These are phyloP conservation scores for Achlya flavicornis DNA, from an alignment of 2,888 invertebrate genomes.

Conservation along the genomic window DNA sequence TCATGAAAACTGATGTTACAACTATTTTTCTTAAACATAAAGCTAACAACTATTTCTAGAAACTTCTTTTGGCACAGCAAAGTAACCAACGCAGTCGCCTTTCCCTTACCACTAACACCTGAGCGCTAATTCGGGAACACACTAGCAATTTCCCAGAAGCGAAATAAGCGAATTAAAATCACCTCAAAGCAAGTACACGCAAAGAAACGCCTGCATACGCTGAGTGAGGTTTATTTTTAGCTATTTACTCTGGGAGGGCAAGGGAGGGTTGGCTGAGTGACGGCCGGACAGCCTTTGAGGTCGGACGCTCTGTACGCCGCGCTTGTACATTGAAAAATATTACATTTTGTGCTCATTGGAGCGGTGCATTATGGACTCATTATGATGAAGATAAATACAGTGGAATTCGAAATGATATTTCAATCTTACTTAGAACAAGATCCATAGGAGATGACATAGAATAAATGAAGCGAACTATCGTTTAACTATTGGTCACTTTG, in stretches of 20 bases:
- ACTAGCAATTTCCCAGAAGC: constrained; percentile 70
- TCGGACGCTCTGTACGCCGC: constrained; percentile 29
- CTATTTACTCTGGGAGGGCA: constrained; percentile 53
- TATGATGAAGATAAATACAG: background rate
- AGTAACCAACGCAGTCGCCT: constrained; percentile 12
- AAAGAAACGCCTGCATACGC: constrained; percentile 72
- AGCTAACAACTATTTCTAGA: too few species aligned
- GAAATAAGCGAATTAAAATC: constrained; percentile 80
- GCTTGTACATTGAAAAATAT: constrained; percentile 34
- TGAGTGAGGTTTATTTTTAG: constrained; percentile 66
- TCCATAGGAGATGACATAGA: background rate
- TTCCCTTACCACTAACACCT: constrained; percentile 21
- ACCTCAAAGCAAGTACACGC: constrained; percentile 74
- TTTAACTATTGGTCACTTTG: too few species aligned
- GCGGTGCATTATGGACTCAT: background rate
- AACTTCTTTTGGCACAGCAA: too few species aligned
- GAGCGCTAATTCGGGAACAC: constrained; percentile 64
- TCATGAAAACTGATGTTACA: too few species aligned
- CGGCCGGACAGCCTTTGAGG: constrained; percentile 69
- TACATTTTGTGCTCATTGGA: constrained; percentile 6
- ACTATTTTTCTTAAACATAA: too few species aligned
- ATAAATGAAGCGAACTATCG: too few species aligned
- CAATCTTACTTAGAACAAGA: background rate
- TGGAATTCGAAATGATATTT: background rate
- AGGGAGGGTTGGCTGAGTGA: constrained; percentile 44